Conservation (phyloP, 2,888 invertebrate species). For the Lycia hirtaria region DNA sequence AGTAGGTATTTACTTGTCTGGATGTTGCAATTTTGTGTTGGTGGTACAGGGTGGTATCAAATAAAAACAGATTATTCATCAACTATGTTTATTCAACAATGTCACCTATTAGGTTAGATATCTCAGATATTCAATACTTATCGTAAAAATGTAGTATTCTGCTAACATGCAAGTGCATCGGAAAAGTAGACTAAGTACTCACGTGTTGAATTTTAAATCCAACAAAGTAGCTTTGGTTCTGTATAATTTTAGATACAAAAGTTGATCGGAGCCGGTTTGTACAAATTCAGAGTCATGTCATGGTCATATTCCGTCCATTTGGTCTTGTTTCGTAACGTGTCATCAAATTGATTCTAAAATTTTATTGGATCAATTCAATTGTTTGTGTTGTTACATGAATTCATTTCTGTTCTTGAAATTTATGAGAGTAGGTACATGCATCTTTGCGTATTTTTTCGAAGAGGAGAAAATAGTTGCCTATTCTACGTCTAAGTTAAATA, state of each 20-base stretch:
- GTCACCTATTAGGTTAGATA: slow-evolving; percentile 38
- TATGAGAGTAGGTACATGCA: too few relatives aligned
- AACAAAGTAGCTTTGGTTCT: neutral
- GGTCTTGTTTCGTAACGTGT: neutral
- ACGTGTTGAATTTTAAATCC: slow-evolving; percentile 22
- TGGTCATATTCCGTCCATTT: neutral
- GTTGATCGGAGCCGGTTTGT: neutral
- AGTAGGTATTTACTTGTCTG: too few relatives aligned
- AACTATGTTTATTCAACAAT: slow-evolving; percentile 66
- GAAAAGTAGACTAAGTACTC: slow-evolving; percentile 11
- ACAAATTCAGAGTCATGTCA: slow-evolving; percentile 1
- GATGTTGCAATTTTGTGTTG: too few relatives aligned
- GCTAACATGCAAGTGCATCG: slow-evolving; percentile 17
- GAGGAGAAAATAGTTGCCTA: too few relatives aligned
- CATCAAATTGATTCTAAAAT: neutral
- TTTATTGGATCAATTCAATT: neutral
- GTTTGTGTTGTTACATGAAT: neutral
- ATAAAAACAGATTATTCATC: slow-evolving; percentile 38
- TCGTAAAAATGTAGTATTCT: neutral
- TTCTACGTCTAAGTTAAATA: too few relatives aligned
- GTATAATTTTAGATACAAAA: slow-evolving; percentile 3
- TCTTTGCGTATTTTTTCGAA: too few relatives aligned
- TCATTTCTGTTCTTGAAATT: too few relatives aligned
- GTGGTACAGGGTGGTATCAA: neutral
- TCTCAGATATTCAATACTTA: slow-evolving; percentile 14